Percentiles rank a stretch among this genome's conserved stretches.
These are phyloP conservation scores for Montipora sp. DNA, from an alignment of 64 coral and sea anemone genomes.

Conservation along the genomic window DNA sequence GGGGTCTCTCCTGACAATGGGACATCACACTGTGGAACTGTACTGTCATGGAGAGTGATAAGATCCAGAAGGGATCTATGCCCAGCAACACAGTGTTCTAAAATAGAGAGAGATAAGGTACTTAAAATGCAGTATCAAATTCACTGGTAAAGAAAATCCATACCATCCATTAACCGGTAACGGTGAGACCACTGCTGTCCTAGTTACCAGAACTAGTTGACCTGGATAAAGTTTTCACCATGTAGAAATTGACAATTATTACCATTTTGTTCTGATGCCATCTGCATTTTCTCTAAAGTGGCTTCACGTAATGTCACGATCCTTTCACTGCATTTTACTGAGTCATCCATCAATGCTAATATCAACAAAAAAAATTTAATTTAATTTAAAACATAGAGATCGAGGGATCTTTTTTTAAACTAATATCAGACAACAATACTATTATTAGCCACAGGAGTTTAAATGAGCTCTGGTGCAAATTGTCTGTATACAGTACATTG, in stretches of 20 bases:
- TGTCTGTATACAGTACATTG: too few relatives aligned
- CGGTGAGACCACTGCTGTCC: too few relatives aligned
- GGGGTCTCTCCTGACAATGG: slow-evolving; percentile 64
- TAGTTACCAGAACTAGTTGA: too few relatives aligned
- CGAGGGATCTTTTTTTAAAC: too few relatives aligned
- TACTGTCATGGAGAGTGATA: background rate
- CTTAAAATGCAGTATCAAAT: too few relatives aligned
- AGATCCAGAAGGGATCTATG: slow-evolving; percentile 22
- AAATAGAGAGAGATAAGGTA: background rate
- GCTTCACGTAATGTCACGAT: slow-evolving; percentile 23
- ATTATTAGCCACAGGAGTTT: too few relatives aligned
- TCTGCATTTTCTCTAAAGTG: slow-evolving; percentile 6
- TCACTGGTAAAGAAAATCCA: too few relatives aligned
- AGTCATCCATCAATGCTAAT: slow-evolving; percentile 3
- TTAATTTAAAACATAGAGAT: too few relatives aligned
- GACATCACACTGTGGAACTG: slow-evolving; percentile 20
- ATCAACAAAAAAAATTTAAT: background rate
- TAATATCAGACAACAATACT: too few relatives aligned
- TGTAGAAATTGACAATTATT: background rate
- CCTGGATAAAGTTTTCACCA: background rate
- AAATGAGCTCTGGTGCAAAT: too few relatives aligned
- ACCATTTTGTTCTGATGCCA: slow-evolving; percentile 21
- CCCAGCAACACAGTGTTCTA: slow-evolving; percentile 22
- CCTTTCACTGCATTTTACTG: slow-evolving; percentile 34
- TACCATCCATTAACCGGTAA: too few relatives aligned